phyloP scores from a whole-genome alignment of 2,797 vertebrate genomes.

The Decapterus maruadsi region DNA sequence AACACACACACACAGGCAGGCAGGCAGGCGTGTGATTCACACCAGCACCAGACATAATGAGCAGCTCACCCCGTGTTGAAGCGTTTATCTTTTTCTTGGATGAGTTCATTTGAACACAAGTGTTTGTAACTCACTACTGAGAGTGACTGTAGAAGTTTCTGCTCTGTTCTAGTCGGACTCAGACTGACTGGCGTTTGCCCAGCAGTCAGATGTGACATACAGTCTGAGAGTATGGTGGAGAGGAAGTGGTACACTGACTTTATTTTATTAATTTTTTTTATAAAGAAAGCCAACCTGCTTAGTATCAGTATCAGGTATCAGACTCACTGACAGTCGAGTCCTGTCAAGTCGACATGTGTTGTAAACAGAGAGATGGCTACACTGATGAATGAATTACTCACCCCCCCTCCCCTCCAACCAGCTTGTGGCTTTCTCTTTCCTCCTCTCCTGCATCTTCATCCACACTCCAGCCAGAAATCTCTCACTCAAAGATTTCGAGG shows the following conservation, averaged over 20 bases:
- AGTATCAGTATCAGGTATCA: slow-evolving; percentile 14
- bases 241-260: slow-evolving; percentile 15
- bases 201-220: slow-evolving; percentile 26
- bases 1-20: slow-evolving; percentile 8
- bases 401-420: not conserved
- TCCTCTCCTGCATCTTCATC: slow-evolving; percentile 24
- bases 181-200: slow-evolving; percentile 38
- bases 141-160: slow-evolving; percentile 28
- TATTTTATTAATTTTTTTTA: slow-evolving; percentile 3
- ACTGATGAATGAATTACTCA: slow-evolving; percentile 52
- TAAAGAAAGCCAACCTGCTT: slow-evolving; percentile 21
- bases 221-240: slow-evolving; percentile 20
- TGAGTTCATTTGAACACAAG: slow-evolving; percentile 34
- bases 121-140: not conserved
- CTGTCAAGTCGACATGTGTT: slow-evolving; percentile 12
- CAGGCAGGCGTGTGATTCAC: slow-evolving; percentile 28
- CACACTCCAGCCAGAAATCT: slow-evolving; percentile 22
- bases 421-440: not conserved
- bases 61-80: slow-evolving; percentile 38
- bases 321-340: slow-evolving; percentile 32
- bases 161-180: not conserved
- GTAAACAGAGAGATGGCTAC: slow-evolving; percentile 42
- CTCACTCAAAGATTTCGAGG: slow-evolving; percentile 33
- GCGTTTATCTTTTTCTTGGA: slow-evolving; percentile 50
- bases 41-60: slow-evolving; percentile 51